Evolutionary conservation across 2,888 invertebrate species (phyloP).

Genomic region (Drepana falcataria): DNA sequence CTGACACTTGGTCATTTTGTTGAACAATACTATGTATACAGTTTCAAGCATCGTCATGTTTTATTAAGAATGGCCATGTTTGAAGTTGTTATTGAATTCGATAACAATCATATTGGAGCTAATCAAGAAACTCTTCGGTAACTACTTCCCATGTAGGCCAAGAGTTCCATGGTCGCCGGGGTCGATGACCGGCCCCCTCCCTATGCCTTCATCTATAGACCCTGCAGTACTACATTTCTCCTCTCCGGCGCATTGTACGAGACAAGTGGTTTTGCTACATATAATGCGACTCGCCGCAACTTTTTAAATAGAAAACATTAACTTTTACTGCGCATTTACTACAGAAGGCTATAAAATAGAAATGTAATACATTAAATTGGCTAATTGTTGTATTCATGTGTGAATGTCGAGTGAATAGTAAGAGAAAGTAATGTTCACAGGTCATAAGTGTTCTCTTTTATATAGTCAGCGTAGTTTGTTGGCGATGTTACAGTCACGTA

Average conservation of each 20-base stretch:
- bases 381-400: slow-evolving; percentile 36
- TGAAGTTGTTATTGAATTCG: background rate
- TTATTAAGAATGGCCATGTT: too few relatives aligned
- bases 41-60: too few relatives aligned
- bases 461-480: background rate
- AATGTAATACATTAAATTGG: slow-evolving; percentile 21
- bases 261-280: slow-evolving; percentile 33
- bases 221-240: slow-evolving; percentile 63
- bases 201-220: slow-evolving; percentile 39
- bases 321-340: background rate
- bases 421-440: slow-evolving; percentile 38
- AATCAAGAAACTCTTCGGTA: slow-evolving; percentile 19
- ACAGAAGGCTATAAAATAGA: background rate
- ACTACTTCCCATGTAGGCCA: slow-evolving; percentile 58
- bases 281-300: slow-evolving; percentile 28
- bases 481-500: background rate
- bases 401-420: slow-evolving; percentile 33
- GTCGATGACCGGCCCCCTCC: slow-evolving; percentile 54
- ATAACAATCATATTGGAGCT: slow-evolving; percentile 6
- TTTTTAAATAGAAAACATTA: slow-evolving; percentile 36
- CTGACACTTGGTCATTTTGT: too few relatives aligned
- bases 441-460: slow-evolving; percentile 18
- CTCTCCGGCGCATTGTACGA: slow-evolving; percentile 43
- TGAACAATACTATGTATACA: too few relatives aligned
- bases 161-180: slow-evolving; percentile 66